Conservation (phyloP, 2,888 invertebrate species). For the Lasioglossum pauxillum region DNA sequence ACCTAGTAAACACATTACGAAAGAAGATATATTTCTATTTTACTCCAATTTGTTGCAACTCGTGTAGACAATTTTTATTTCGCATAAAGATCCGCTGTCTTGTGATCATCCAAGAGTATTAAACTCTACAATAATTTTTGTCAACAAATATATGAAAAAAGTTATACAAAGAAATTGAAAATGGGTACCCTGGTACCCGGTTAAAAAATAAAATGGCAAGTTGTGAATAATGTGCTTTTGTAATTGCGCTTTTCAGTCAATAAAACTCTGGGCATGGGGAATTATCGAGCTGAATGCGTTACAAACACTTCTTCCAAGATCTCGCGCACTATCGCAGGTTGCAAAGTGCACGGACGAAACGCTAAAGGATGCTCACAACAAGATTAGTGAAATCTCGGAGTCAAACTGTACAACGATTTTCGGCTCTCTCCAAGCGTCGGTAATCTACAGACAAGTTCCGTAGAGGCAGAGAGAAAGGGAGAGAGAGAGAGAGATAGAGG, state of each 20-base stretch:
- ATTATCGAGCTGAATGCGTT: background rate
- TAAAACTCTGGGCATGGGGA: background rate
- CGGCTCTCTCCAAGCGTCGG: constrained; percentile 56
- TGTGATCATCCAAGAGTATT: too few relatives aligned
- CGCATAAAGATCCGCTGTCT: too few relatives aligned
- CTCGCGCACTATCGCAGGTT: constrained; percentile 21
- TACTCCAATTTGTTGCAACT: too few relatives aligned
- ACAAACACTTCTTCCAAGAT: background rate
- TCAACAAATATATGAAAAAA: too few relatives aligned
- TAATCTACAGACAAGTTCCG: constrained; percentile 60
- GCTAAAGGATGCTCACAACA: constrained; percentile 41
- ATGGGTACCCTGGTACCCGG: too few relatives aligned
- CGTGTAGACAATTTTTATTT: too few relatives aligned
- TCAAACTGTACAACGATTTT: constrained; percentile 66
- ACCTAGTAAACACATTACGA: too few relatives aligned
- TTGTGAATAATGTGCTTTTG: too few relatives aligned
- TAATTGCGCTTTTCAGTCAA: background rate
- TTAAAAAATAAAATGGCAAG: too few relatives aligned
- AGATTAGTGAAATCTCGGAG: constrained; percentile 66
- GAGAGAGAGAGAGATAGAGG: constrained; percentile 15
- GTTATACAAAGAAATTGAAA: too few relatives aligned
- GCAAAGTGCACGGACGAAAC: constrained; percentile 24
- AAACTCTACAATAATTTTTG: too few relatives aligned
- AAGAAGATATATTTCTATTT: too few relatives aligned
- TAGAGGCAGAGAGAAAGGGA: constrained; percentile 11